phyloP scores from a whole-genome alignment of 2,797 vertebrate genomes.

The Neopelma chrysocephalum region DNA sequence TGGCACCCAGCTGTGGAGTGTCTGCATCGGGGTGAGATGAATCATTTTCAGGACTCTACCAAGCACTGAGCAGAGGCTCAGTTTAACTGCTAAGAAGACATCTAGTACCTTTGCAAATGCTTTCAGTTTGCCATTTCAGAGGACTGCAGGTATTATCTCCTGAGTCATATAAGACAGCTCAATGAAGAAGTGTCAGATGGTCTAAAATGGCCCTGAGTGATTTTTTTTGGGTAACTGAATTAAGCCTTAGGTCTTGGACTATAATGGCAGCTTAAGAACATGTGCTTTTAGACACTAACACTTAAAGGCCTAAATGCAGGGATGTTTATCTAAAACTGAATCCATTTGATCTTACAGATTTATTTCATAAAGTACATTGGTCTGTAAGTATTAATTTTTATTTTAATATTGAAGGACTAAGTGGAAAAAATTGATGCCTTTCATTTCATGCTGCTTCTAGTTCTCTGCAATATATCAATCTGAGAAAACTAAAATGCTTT shows the following conservation, averaged over 20 bases:
- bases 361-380: not conserved
- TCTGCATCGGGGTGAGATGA: not conserved
- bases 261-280: not conserved
- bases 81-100: not conserved
- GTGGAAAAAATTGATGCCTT: not conserved
- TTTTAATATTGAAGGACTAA: not conserved
- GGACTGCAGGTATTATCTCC: not conserved
- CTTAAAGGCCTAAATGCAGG: not conserved
- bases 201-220: not conserved
- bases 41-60: not conserved
- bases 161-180: not conserved
- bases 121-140: not conserved
- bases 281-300: not conserved
- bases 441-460: not conserved
- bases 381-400: not conserved
- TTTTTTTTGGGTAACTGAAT: not conserved
- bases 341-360: not conserved
- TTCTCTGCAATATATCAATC: not conserved
- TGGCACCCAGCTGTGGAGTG: not conserved
- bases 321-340: not conserved
- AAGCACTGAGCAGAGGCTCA: not conserved
- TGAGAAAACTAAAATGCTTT: not conserved
- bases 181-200: not conserved
- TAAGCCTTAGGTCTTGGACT: not conserved
- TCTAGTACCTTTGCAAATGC: not conserved